Base-by-base conservation (phyloP, 1,140 invertebrate genomes). In the Aphaenogaster ashmeadi region DNA sequence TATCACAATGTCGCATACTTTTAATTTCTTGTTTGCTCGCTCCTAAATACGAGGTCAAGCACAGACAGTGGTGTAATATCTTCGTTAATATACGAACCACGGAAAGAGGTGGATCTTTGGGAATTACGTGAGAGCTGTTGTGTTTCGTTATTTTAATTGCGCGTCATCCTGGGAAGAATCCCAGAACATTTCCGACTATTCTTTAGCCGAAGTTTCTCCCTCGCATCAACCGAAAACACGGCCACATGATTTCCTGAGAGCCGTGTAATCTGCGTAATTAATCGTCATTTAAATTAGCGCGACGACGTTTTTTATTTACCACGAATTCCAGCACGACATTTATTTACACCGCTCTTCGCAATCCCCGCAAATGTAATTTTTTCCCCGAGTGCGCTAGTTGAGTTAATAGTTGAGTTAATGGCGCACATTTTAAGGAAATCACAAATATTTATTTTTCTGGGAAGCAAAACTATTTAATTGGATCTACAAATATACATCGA, bases 151-250 rank as follows among this genome's bases (percentile, higher is more conserved):
- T 72, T 84, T 92, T 92, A 92, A 92, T 92, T 88, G 74, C 88
- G 67, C 67, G 75, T 87, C 79, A 72, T 85, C 79, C 77, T 92
- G 92, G 89, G 91, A 92, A 92, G 74, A 72, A 87, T 92, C 91
- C 87, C 92, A 92, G 90, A 71, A 80, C 52, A 64, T 89, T 92
- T 91, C 92, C 90, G 71, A 92, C 85, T 74, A 92, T 92, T 92
- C 91, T 91, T 58, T 21, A 11, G 2, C 27, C 81, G 54, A 81
- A 88, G 69, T 74, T 50, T 84, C 52, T 83, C 27, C 27, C 27
- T 78, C 64, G 69, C 58, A 38, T 41, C 79, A 71, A 90, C 77
- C 77, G 54, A 62, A 88, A 74, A 81, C 27, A 60, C 52, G 44
- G 80, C 52, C 78, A 27, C 54, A 47, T 58, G 86, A 47, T 87